These are phyloP conservation scores for Melolontha melolontha DNA, from an alignment of 2,888 invertebrate species.

Conservation along the genomic window DNA sequence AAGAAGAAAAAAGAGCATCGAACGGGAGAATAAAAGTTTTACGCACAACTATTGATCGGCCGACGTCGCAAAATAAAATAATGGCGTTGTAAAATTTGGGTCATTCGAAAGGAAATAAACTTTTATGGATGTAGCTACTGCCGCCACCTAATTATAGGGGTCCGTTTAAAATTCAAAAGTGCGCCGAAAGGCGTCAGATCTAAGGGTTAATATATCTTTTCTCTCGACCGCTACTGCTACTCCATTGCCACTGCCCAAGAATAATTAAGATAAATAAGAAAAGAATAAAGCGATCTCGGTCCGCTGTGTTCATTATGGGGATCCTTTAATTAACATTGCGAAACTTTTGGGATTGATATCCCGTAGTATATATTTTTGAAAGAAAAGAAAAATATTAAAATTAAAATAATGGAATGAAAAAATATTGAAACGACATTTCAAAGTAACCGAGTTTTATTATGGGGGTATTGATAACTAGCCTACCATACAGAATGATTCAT, in stretches of 20 bases:
- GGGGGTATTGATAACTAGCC: too few species aligned
- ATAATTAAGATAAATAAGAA: slow-evolving; percentile 52
- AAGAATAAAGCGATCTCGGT: slow-evolving; percentile 49
- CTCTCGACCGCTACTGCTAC: slow-evolving; percentile 4
- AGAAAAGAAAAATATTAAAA: slow-evolving; percentile 39
- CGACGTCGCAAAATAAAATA: slow-evolving; percentile 39
- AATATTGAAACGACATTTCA: too few species aligned
- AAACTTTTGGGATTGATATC: slow-evolving; percentile 43
- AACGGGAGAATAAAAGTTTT: slow-evolving; percentile 34
- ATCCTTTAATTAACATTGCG: slow-evolving; percentile 50
- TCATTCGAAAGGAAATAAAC: slow-evolving; percentile 37
- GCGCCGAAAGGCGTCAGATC: slow-evolving; percentile 20
- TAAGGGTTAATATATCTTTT: slow-evolving; percentile 26
- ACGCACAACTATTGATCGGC: slow-evolving; percentile 36
- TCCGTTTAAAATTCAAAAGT: slow-evolving; percentile 41
- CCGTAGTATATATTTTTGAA: slow-evolving; percentile 29
- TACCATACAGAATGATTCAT: too few species aligned
- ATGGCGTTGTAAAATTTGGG: slow-evolving; percentile 36
- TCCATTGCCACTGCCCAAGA: slow-evolving; percentile 40
- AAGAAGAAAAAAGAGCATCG: slow-evolving; percentile 26
- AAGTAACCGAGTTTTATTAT: too few species aligned
- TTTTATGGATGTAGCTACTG: slow-evolving; percentile 34
- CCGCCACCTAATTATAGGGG: slow-evolving; percentile 38
- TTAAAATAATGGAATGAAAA: slow-evolving; percentile 42
- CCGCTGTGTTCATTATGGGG: slow-evolving; percentile 50